phyloP scores from a whole-genome alignment of 2,113 vertebrate species.

The Dinomys branickii region DNA sequence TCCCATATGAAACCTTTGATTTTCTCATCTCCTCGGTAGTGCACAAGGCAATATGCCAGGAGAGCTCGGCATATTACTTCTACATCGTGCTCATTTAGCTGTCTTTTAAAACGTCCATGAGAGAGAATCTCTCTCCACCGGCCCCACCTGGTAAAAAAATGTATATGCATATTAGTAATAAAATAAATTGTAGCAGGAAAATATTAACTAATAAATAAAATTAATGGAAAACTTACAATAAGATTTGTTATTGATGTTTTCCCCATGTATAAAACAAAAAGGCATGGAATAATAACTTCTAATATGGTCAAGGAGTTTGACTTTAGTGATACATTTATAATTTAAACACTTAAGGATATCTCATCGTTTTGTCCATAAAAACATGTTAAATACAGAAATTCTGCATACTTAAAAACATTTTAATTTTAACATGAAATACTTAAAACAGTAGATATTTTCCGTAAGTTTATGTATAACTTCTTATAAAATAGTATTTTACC shows the following conservation, averaged over 20 bases:
- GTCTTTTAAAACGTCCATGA: conserved; percentile 98
- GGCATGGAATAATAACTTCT: background rate
- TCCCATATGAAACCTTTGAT: conserved; percentile 99
- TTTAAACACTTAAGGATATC: conserved; percentile 1
- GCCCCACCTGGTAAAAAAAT: conserved; percentile 91
- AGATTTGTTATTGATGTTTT: background rate
- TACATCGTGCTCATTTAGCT: conserved; percentile 96
- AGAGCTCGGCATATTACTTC: conserved; percentile 97
- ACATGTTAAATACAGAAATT: conserved; percentile 15
- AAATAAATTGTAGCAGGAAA: background rate
- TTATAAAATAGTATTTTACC: conserved; percentile 85
- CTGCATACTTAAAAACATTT: background rate
- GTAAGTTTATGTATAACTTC: background rate
- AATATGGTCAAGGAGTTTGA: background rate
- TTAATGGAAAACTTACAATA: background rate
- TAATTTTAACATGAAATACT: conserved; percentile 18
- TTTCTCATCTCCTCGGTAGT: conserved; percentile 98
- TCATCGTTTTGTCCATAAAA: background rate
- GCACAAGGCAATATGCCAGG: conserved; percentile 95
- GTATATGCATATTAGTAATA: conserved; percentile 55
- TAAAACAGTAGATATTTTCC: background rate
- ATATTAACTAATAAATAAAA: background rate
- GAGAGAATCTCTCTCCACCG: conserved; percentile 98
- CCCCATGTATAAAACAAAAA: background rate
- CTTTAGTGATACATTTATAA: background rate